A percentile compares a stretch with the other conserved stretches of the same genome.
These are phyloP conservation scores for Nerophis ophidion DNA, from an alignment of 2,113 vertebrate genomes.

Conservation along the genomic window DNA sequence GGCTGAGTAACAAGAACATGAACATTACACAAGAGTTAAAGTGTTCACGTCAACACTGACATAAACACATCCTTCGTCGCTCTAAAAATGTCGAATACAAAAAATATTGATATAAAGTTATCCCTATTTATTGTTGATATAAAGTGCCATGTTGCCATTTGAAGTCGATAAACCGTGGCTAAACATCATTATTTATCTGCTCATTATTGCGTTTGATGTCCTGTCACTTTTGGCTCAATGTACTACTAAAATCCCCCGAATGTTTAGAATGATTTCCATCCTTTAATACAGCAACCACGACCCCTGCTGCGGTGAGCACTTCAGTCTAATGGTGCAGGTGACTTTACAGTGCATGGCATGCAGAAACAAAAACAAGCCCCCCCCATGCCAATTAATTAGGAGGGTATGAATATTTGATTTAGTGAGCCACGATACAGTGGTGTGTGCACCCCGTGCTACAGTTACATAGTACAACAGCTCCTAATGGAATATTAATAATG, in stretches of 20 bases:
- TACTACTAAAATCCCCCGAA: too few species aligned
- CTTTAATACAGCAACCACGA: conserved; percentile 32
- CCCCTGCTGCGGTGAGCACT: conserved; percentile 48
- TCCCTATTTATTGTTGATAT: background rate
- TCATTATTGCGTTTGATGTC: too few species aligned
- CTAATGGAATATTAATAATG: conserved; percentile 73
- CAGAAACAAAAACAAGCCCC: conserved; percentile 57
- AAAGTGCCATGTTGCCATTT: too few species aligned
- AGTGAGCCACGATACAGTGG: conserved; percentile 67
- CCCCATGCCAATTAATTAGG: conserved; percentile 73
- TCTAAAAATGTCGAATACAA: background rate
- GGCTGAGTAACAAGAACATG: too few species aligned
- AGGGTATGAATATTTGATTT: conserved; percentile 77
- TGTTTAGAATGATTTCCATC: too few species aligned
- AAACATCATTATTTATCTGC: too few species aligned
- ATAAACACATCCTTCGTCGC: too few species aligned
- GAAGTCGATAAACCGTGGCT: too few species aligned
- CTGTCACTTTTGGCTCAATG: too few species aligned
- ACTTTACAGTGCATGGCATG: conserved; percentile 45
- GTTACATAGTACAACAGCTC: conserved; percentile 68
- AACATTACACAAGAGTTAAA: too few species aligned
- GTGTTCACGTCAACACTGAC: too few species aligned
- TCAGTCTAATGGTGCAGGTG: conserved; percentile 57
- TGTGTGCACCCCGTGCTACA: conserved; percentile 44
- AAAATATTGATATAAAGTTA: background rate